Percentiles rank a stretch among this genome's conserved stretches.
These are phyloP conservation scores for Molossus molossus DNA, from an alignment of 2,797 vertebrate species.

Conservation along the genomic window DNA sequence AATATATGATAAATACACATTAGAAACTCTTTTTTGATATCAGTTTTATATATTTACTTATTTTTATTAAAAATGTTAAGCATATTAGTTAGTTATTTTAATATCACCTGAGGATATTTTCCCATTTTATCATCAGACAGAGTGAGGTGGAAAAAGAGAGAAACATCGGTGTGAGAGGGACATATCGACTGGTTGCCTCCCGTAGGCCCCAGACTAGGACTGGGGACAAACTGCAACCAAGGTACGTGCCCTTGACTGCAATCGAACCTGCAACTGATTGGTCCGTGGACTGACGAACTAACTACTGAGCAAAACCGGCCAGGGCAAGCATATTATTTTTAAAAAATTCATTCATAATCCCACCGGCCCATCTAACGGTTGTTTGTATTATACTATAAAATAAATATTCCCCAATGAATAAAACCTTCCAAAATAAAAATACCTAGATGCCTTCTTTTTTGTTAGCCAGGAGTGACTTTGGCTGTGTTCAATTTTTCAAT, in stretches of 20 bases:
- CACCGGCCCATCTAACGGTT: not conserved
- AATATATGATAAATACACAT: not conserved
- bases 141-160: too few relatives aligned
- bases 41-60: not conserved
- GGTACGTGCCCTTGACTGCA: too few relatives aligned
- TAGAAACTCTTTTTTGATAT: constrained; percentile 9
- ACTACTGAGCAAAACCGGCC: too few relatives aligned
- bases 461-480: not conserved
- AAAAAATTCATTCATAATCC: not conserved
- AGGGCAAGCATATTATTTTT: not conserved
- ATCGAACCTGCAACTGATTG: too few relatives aligned
- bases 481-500: not conserved
- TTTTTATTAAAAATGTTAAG: constrained; percentile 43
- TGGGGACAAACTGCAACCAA: too few relatives aligned
- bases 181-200: too few relatives aligned
- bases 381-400: constrained; percentile 23
- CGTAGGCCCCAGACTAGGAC: too few relatives aligned
- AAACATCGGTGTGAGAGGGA: too few relatives aligned
- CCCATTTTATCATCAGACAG: too few relatives aligned
- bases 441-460: not conserved
- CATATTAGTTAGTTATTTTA: not conserved
- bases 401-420: constrained; percentile 50
- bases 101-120: too few relatives aligned
- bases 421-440: constrained; percentile 50
- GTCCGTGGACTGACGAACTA: too few relatives aligned